Conservation (phyloP, 2,888 invertebrate genomes). For the Microctonus hyperodae region DNA sequence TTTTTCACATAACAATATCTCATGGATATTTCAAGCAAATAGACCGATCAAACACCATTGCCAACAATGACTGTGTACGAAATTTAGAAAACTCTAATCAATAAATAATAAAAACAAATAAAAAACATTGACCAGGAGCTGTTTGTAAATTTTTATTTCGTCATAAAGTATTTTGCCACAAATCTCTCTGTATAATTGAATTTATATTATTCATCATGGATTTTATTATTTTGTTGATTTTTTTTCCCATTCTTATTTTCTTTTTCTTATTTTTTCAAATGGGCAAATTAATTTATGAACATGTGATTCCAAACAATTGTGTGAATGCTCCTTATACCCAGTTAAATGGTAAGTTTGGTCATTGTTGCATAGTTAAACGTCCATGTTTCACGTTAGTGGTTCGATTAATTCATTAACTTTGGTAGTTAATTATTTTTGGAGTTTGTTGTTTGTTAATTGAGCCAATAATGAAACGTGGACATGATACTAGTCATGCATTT, state of each 20-base stretch:
- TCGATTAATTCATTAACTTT: neutral
- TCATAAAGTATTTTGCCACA: neutral
- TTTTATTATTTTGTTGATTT: neutral
- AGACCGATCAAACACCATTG: constrained; percentile 22
- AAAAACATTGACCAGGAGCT: constrained; percentile 14
- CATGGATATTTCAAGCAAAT: constrained; percentile 27
- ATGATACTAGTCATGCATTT: constrained; percentile 52
- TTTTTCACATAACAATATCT: constrained; percentile 25
- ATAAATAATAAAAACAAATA: neutral
- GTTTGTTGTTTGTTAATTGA: constrained; percentile 21
- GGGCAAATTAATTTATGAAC: neutral
- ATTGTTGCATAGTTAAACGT: constrained; percentile 31
- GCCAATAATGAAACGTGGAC: constrained; percentile 44
- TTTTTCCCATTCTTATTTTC: neutral
- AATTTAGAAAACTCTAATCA: neutral
- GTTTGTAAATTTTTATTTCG: neutral
- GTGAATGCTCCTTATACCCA: constrained; percentile 33
- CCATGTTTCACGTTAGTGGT: constrained; percentile 19
- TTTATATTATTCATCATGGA: neutral
- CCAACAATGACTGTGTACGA: constrained; percentile 14
- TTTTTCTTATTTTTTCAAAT: no score
- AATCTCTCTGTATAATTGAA: neutral
- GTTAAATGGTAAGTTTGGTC: constrained; percentile 31
- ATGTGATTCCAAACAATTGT: constrained; percentile 22
- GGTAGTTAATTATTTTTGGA: constrained; percentile 5